Percentiles rank a stretch among this genome's conserved stretches.
These are phyloP conservation scores for Ctenochaetus hawaiiensis DNA, from an alignment of 2,797 vertebrate genomes.

Conservation along the genomic window DNA sequence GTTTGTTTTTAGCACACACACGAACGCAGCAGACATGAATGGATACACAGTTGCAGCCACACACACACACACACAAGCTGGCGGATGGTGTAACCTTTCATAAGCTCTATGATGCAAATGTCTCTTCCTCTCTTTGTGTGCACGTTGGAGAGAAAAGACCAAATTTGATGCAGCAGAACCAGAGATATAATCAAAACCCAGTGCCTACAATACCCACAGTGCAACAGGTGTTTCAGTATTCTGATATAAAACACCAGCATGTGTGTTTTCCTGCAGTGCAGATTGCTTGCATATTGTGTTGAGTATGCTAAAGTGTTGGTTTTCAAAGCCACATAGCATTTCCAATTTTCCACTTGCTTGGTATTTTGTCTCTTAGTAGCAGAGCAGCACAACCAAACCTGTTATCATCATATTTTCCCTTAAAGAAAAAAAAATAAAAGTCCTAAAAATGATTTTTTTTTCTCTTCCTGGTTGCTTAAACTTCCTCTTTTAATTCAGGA, in stretches of 20 bases:
- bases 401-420: background rate
- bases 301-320: background rate
- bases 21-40: background rate
- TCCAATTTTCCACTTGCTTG: too few species aligned
- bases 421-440: background rate
- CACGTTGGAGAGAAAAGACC: background rate
- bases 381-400: background rate
- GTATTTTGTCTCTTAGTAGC: background rate
- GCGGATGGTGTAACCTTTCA: conserved; percentile 52
- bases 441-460: too few species aligned
- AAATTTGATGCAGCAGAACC: background rate
- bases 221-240: background rate
- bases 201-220: background rate
- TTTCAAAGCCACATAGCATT: background rate
- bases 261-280: background rate
- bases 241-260: background rate
- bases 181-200: too few species aligned
- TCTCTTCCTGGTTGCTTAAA: background rate
- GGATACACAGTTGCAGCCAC: background rate
- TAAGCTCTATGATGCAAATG: conserved; percentile 53
- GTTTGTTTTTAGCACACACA: background rate
- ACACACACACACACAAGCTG: conserved; percentile 29
- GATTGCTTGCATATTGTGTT: background rate
- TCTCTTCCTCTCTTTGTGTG: background rate
- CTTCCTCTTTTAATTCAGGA: background rate